Evolutionary conservation across 2,113 vertebrate genomes (phyloP).

Genomic region (Cynoglossus semilaevis): DNA sequence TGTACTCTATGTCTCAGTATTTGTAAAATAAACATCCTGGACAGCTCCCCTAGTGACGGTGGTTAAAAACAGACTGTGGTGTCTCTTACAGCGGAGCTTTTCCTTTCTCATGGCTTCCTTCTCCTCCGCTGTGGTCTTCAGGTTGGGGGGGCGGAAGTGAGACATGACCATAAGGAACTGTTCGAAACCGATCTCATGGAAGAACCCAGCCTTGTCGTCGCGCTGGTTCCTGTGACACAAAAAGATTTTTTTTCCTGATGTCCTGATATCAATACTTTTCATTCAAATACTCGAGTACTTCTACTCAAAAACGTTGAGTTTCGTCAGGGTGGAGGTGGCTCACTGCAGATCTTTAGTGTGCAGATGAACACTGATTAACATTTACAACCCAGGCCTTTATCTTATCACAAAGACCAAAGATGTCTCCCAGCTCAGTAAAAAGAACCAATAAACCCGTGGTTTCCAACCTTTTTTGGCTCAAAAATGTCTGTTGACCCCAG

Average conservation of each 20-base stretch:
- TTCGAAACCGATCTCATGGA: slow-evolving; percentile 84
- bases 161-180: slow-evolving; percentile 95
- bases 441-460: no score
- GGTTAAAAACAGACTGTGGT: not conserved
- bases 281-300: not conserved
- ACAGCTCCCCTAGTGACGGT: no score
- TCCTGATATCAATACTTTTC: not conserved
- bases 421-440: no score
- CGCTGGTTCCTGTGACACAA: slow-evolving; percentile 82
- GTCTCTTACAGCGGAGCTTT: slow-evolving; percentile 87
- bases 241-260: not conserved
- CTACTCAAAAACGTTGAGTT: not conserved
- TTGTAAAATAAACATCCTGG: no score
- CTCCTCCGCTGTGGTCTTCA: slow-evolving; percentile 79
- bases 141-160: slow-evolving; percentile 85
- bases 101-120: slow-evolving; percentile 75
- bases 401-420: not conserved
- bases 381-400: not conserved
- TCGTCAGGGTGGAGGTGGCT: not conserved
- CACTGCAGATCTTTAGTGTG: not conserved
- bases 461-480: no score
- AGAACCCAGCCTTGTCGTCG: slow-evolving; percentile 70
- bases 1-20: no score
- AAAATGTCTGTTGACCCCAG: no score
- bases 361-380: not conserved